Base-by-base conservation (phyloP, 2,113 vertebrate species). In the Manacus vitellinus region DNA sequence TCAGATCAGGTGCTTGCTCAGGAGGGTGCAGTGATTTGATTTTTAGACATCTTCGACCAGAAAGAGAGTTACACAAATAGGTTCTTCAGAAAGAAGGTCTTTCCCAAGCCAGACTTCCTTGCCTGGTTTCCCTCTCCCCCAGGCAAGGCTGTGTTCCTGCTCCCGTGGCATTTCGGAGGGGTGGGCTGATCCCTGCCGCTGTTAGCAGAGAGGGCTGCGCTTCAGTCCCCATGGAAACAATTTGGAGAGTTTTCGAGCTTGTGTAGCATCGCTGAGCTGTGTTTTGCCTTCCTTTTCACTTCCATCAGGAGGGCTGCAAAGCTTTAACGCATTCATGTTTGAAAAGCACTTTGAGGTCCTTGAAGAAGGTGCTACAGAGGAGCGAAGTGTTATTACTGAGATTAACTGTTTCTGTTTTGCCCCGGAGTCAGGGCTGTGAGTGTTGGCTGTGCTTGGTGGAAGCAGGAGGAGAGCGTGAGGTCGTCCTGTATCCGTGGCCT, bases 181-280 rank as follows among this genome's bases (percentile, higher is more conserved):
- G 46, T 85, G 92, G 80, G 88, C 93, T 83, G 65, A 66, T 81
- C 70, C 85, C 56, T 2, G 13, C 76, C 12, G 76, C 88, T 83
- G 88, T n/a, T 54, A 73, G 62, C 8, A 0, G 65, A 35, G 79
- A 91, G 89, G 81, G 78, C 93, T 93, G 85, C 9, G 66, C 62
- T 85, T 58, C 94, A 89, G 95, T 97, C 94, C 95, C 95, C 96
- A 95, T 97, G 97, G 97, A 97, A 97, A 97, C 96, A 92, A 71
- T 92, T 93, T 87, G 78, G 85, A 96, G 95, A 94, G 87, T 89
- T 92, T 89, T 86, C 35, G 67, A 95, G 96, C 94, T 92, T 61
- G 85, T 94, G 90, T 86, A 89, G 94, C 89, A 67, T 93, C 55
- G 59, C 95, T 41, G 81, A 68, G 79, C 90, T 84, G 79, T 51